Conservation (phyloP, 1,140 invertebrate species). For the Tetramorium parvispinum region DNA sequence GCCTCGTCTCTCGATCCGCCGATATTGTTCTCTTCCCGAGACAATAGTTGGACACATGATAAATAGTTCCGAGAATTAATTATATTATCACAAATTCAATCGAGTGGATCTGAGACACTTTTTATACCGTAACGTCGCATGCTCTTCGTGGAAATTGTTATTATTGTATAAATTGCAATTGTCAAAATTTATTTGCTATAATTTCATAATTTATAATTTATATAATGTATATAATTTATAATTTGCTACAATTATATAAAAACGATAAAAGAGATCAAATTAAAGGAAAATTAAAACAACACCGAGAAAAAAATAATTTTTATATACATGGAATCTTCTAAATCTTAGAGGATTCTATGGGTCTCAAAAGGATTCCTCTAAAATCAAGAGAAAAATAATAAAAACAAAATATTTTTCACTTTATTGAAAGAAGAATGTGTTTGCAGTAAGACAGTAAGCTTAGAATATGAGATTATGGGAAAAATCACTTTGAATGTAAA, state of each 20-base stretch:
- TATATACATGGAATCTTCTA: too few species aligned
- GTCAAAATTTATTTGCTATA: neutral
- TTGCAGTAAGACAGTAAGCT: too few species aligned
- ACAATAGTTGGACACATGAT: conserved; percentile 37
- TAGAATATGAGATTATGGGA: too few species aligned
- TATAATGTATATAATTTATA: too few species aligned
- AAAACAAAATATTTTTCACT: too few species aligned
- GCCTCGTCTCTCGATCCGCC: conserved; percentile 27
- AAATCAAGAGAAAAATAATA: too few species aligned
- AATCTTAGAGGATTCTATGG: too few species aligned
- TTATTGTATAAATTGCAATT: neutral
- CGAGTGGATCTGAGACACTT: neutral
- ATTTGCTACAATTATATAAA: neutral
- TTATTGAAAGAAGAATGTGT: too few species aligned
- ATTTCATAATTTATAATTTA: too few species aligned
- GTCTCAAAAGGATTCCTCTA: too few species aligned
- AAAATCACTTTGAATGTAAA: too few species aligned
- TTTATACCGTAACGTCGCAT: neutral
- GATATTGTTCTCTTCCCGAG: conserved; percentile 35
- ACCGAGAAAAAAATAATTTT: too few species aligned
- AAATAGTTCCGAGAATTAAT: conserved; percentile 43
- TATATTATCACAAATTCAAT: conserved; percentile 25
- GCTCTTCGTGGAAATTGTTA: neutral
- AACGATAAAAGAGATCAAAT: neutral
- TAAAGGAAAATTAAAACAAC: neutral